Evolutionary conservation across 2,797 vertebrate species (phyloP).

Genomic region (Melanotaenia boesemani): DNA sequence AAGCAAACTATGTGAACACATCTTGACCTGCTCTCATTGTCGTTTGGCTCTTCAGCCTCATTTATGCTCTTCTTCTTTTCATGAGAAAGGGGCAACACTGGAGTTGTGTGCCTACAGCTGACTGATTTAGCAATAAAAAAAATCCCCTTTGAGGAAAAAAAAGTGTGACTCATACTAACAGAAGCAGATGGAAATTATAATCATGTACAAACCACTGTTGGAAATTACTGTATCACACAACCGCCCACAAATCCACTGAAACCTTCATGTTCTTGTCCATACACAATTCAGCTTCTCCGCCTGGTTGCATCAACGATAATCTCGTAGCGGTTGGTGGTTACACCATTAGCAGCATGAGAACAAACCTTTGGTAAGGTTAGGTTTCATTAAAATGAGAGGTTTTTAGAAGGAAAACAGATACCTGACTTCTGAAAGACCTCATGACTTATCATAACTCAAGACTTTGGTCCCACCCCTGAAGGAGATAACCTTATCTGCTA

Average conservation of each 20-base stretch:
- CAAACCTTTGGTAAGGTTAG: not conserved
- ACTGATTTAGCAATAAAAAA: conserved; percentile 21
- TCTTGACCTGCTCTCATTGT: not conserved
- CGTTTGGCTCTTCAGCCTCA: conserved; percentile 13
- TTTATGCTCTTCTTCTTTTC: not conserved
- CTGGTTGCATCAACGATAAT: conserved; percentile 18
- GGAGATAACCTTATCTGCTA: conserved; percentile 46
- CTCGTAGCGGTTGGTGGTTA: conserved; percentile 25
- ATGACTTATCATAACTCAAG: conserved; percentile 15
- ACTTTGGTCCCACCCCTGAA: conserved; percentile 4
- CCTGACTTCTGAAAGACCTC: not conserved
- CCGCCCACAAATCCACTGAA: conserved; percentile 27
- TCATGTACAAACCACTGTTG: conserved; percentile 15
- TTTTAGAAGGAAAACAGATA: not conserved
- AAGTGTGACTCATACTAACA: conserved; percentile 55
- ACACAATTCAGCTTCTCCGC: not conserved
- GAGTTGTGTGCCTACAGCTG: not conserved
- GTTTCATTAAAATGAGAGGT: conserved; percentile 7
- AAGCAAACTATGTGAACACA: not conserved
- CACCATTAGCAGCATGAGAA: not conserved
- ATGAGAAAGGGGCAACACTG: not conserved
- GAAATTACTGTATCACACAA: conserved; percentile 25
- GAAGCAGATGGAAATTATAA: conserved; percentile 46
- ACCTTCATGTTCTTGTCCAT: not conserved
- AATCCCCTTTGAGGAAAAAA: conserved; percentile 15